phyloP scores from a whole-genome alignment of 2,113 vertebrate genomes.

The Pardalotus punctatus region DNA sequence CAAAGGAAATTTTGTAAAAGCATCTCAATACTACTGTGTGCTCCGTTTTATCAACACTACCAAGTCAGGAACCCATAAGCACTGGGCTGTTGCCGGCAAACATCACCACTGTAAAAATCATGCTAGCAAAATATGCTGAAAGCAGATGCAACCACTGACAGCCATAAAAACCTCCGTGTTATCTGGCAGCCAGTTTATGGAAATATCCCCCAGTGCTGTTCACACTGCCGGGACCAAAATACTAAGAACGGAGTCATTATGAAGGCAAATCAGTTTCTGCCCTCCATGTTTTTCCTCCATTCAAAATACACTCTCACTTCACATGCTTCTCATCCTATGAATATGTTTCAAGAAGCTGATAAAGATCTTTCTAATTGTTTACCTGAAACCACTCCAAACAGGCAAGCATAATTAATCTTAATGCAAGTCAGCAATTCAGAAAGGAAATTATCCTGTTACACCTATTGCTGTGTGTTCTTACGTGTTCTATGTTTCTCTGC shows the following conservation, averaged over 20 bases:
- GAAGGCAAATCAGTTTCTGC: neutral
- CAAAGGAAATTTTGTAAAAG: neutral
- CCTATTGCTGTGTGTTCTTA: neutral
- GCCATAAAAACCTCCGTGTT: neutral
- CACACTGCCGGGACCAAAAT: neutral
- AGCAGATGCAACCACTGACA: neutral
- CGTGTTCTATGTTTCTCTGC: neutral
- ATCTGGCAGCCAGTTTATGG: neutral
- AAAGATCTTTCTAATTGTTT: slow-evolving; percentile 28
- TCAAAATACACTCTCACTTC: neutral
- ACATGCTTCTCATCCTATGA: neutral
- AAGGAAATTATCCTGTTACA: slow-evolving; percentile 1
- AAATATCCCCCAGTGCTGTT: neutral
- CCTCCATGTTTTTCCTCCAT: neutral
- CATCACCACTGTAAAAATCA: neutral
- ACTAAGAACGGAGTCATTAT: neutral
- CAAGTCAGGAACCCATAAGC: neutral
- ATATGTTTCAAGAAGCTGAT: neutral
- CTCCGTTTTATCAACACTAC: neutral
- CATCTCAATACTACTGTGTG: neutral
- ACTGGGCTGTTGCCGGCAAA: neutral
- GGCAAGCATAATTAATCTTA: slow-evolving; percentile 26
- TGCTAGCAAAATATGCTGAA: neutral
- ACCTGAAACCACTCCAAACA: slow-evolving; percentile 23
- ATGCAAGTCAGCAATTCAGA: neutral